Evolutionary conservation across 1,140 invertebrate species (phyloP).

Genomic region (Yoshiicerus persimilis): DNA sequence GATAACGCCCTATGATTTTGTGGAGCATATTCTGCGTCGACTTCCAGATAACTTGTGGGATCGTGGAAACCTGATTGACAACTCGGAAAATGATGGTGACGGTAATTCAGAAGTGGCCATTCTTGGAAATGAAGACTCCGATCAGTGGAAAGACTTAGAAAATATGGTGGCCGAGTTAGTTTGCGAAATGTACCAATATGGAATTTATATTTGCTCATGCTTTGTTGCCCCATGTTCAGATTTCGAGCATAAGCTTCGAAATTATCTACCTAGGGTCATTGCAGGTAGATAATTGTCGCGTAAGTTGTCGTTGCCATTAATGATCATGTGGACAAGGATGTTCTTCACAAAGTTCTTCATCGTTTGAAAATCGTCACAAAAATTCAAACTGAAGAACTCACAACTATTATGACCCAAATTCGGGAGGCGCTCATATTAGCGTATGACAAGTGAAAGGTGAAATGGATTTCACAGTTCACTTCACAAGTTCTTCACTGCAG

Average conservation of each 20-base stretch:
- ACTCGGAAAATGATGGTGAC: neutral
- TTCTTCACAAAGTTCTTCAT: conserved; percentile 30
- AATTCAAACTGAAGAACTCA: no score
- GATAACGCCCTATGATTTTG: conserved; percentile 77
- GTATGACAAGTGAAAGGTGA: no score
- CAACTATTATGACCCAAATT: no score
- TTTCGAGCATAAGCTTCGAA: conserved; percentile 31
- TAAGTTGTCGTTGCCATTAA: conserved; percentile 28
- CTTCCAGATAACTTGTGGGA: conserved; percentile 59
- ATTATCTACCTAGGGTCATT: conserved; percentile 38
- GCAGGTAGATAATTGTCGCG: no score
- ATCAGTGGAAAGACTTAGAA: neutral
- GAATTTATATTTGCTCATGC: neutral
- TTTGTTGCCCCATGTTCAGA: neutral
- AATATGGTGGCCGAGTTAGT: neutral
- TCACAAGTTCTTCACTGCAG: no score
- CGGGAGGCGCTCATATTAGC: no score
- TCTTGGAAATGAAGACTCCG: neutral
- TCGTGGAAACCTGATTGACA: no score
- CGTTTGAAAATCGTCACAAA: conserved; percentile 27
- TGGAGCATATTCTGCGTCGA: conserved; percentile 70
- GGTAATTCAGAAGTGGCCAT: neutral
- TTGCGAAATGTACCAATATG: neutral
- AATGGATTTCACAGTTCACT: no score
- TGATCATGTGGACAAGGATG: neutral